Conservation (phyloP, 2,888 invertebrate species). For the Endomychus coccineus region DNA sequence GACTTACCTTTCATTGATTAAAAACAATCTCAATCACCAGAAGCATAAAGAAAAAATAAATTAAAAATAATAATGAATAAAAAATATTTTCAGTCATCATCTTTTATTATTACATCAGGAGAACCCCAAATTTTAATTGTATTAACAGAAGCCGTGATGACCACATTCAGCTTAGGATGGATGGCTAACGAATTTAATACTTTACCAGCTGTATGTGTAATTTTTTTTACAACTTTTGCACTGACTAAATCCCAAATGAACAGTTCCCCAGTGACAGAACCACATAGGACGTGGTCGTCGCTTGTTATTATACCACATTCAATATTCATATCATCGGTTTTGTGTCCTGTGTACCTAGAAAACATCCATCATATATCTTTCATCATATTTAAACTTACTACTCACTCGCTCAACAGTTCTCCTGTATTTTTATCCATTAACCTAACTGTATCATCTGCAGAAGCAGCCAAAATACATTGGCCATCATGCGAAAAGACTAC, state of each 20-base stretch:
- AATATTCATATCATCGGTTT: conserved; percentile 72
- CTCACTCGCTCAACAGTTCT: conserved; percentile 61
- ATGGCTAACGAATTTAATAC: conserved; percentile 73
- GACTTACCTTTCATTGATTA: no score
- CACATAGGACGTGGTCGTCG: conserved; percentile 82
- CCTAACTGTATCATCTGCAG: conserved; percentile 73
- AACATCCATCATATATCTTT: conserved; percentile 9
- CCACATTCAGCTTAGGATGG: conserved; percentile 67
- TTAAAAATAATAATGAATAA: no score
- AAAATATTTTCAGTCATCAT: no score
- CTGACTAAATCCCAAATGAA: conserved; percentile 88
- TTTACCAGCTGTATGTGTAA: conserved; percentile 47
- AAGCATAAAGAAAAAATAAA: no score
- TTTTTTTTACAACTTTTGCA: conserved; percentile 51
- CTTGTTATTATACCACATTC: conserved; percentile 79
- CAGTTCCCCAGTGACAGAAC: conserved; percentile 79
- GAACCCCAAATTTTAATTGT: conserved; percentile 63
- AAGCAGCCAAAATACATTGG: conserved; percentile 82
- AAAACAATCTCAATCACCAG: no score
- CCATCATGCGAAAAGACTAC: conserved; percentile 84
- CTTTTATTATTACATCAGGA: conserved; percentile 24
- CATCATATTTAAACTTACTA: conserved; percentile 14
- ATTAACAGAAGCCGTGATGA: conserved; percentile 68
- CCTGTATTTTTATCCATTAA: conserved; percentile 86
- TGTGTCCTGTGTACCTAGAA: conserved; percentile 72